These are phyloP conservation scores for Hirtodrosophila duncani DNA, from an alignment of 2,888 invertebrate species.

Conservation along the genomic window DNA sequence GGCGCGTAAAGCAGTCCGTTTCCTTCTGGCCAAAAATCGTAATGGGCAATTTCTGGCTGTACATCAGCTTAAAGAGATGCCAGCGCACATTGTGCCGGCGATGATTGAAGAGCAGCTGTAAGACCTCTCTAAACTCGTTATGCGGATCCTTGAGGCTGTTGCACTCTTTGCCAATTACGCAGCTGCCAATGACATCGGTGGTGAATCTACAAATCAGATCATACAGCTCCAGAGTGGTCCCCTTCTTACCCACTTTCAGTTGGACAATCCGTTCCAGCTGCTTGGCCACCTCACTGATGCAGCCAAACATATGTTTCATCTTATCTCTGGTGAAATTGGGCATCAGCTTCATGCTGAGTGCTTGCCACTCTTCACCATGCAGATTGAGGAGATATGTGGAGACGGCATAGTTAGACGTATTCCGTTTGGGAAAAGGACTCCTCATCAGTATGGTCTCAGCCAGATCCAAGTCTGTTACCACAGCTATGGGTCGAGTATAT, in stretches of 20 bases:
- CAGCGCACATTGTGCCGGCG: conserved; percentile 26
- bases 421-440: conserved; percentile 76
- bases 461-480: conserved; percentile 70
- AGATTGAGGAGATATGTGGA: conserved; percentile 70
- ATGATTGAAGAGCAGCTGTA: conserved; percentile 24
- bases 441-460: conserved; percentile 74
- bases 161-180: conserved; percentile 79
- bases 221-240: conserved; percentile 74
- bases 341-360: conserved; percentile 77
- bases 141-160: conserved; percentile 77
- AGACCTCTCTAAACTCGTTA: conserved; percentile 70
- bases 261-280: conserved; percentile 41
- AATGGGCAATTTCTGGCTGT: conserved; percentile 8
- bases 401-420: conserved; percentile 50
- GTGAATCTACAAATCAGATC: conserved; percentile 78
- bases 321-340: conserved; percentile 80
- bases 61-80: conserved; percentile 45
- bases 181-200: conserved; percentile 79
- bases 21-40: not conserved
- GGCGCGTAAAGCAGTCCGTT: conserved; percentile 45
- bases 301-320: conserved; percentile 79
- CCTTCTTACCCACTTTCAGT: not conserved
- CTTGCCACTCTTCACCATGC: conserved; percentile 78
- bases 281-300: conserved; percentile 67
- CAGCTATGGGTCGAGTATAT: conserved; percentile 54